These are phyloP conservation scores for Lithosia quadra DNA, from an alignment of 2,888 invertebrate species.

Conservation along the genomic window DNA sequence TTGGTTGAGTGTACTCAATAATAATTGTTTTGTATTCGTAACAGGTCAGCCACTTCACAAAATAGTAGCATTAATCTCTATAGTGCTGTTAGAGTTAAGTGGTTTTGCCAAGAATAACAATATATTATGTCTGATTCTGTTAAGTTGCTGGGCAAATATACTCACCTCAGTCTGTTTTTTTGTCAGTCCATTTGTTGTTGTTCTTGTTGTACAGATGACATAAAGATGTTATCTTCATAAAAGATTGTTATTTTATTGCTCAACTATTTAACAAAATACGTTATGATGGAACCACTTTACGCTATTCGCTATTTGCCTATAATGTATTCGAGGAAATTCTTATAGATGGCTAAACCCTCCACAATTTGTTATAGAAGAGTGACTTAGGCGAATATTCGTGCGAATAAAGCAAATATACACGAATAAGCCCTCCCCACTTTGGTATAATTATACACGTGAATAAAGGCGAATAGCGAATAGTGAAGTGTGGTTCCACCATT, in stretches of 20 bases:
- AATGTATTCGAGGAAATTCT: too few species aligned
- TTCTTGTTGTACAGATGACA: neutral
- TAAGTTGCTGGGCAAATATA: conserved; percentile 5
- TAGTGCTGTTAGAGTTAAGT: conserved; percentile 5
- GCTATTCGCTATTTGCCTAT: too few species aligned
- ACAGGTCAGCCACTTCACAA: neutral
- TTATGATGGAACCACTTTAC: too few species aligned
- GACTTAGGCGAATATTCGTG: too few species aligned
- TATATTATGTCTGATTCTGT: conserved; percentile 22
- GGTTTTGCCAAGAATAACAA: conserved; percentile 7
- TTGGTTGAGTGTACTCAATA: neutral
- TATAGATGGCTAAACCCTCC: too few species aligned
- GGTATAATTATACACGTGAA: too few species aligned
- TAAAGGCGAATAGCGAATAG: too few species aligned
- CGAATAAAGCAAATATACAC: too few species aligned
- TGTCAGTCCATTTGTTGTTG: neutral
- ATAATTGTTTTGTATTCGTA: neutral
- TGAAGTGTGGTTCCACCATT: too few species aligned
- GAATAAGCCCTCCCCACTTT: too few species aligned
- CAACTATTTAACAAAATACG: neutral
- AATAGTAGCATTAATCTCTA: conserved; percentile 1
- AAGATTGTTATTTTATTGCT: neutral
- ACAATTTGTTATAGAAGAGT: too few species aligned
- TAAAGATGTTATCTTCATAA: conserved; percentile 1
- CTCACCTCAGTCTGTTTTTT: neutral